Conservation (phyloP, 2,797 vertebrate species). For the Martes flavigula region DNA sequence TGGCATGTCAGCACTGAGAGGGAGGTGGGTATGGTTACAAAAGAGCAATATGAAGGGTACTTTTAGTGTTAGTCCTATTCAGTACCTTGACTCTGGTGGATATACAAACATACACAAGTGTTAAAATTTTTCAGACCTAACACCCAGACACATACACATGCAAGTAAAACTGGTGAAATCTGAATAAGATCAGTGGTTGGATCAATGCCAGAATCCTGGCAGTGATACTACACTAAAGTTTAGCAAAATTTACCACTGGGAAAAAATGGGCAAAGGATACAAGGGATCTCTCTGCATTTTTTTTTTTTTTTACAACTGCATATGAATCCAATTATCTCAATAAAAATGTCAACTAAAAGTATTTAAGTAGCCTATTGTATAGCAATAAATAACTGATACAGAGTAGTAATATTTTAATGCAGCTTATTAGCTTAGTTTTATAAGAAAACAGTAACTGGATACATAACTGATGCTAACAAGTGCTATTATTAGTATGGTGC, state of each 20-base stretch:
- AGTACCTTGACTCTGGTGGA: background rate
- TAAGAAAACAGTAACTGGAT: background rate
- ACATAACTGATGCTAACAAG: background rate
- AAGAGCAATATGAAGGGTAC: background rate
- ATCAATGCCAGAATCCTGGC: background rate
- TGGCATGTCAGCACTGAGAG: background rate
- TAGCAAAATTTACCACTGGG: background rate
- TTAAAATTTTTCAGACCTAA: background rate
- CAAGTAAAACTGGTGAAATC: background rate
- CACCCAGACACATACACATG: background rate
- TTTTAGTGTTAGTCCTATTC: background rate
- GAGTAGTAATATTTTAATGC: background rate
- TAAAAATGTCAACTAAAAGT: slow-evolving; percentile 11
- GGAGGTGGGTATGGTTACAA: background rate
- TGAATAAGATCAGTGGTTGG: background rate
- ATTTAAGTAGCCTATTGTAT: background rate
- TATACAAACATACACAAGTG: background rate
- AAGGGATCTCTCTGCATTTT: background rate
- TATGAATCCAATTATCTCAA: slow-evolving; percentile 8
- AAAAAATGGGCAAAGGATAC: background rate
- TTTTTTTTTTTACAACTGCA: background rate
- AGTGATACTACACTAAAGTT: background rate
- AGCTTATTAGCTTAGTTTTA: background rate
- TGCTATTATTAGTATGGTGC: background rate
- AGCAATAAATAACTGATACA: background rate